Evolutionary conservation across 2,113 vertebrate genomes (phyloP), one percentile per base, ranked within the genome.

Genomic region (Boulengeromyrus knoepffleri): DNA sequence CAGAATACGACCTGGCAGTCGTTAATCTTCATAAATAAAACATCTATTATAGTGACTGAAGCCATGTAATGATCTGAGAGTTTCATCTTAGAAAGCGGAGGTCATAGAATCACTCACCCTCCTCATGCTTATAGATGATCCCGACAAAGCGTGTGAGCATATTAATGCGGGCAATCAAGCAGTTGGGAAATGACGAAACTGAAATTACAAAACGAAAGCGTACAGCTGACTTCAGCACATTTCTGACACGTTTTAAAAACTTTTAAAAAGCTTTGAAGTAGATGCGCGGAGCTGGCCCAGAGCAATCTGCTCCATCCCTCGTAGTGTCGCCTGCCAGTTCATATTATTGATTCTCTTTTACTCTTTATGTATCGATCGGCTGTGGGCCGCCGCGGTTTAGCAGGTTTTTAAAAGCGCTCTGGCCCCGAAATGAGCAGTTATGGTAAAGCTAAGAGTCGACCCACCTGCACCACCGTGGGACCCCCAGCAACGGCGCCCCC

Each of bases 341-440:
- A 42, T 80, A 19, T 80, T 42, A 80, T 80, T 80, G 74, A 80
- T 80, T 80, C 74, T 80, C 74, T 80, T 80, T 80, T 80, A 80
- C 13, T 80, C 31, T 80, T 80, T 42, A 80, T 42, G 31, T 42
- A 80, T 80, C 74, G 74, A 80, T 80, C 36, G 6, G 74, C 74
- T 80, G 74, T 3, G 36, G 62, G 27, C 62, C n/a, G 62, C 62
- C 27, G 27, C 10, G 13, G 62, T 70, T 70, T 31, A 70, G n/a
- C n/a, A 12, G 62, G 62, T 31, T 70, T 31, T 70, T 70, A 70
- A 31, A 70, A 70, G 62, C 27, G 3, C 27, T 70, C 58, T 27
- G 58, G n/a, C n/a, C n/a, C 58, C 9, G 10, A 80, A 80, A 80
- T 42, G 36, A 77, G 15, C 74, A 2, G 36, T 6, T 36, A 77